Evolutionary conservation across 1,140 invertebrate genomes (phyloP), one percentile per base, ranked within the genome.

Genomic region (Drosophila ambigua): DNA sequence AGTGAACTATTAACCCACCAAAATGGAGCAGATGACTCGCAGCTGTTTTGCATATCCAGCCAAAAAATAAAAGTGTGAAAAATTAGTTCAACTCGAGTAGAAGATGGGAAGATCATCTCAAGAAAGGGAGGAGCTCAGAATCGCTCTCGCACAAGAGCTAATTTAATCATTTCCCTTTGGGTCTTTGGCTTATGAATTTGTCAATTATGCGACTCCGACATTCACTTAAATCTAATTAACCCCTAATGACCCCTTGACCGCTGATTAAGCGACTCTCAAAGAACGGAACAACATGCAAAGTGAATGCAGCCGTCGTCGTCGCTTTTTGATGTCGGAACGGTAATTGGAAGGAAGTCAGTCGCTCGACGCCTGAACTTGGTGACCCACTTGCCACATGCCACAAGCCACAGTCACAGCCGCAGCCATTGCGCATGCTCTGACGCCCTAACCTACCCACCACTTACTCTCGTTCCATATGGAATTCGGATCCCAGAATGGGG

Each of bases 161-260:
- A 81, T 84, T 80, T 73, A 74, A 72, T 50, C 65, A 71, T 57
- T 91, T 78, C 61, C 69, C 84, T 48, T 48, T 53, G 51, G 67
- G 23, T 54, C 41, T 45, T 51, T 69, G 53, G 35, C 11, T 39
- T 39, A 39, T 39, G 35, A 13, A 72, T 63, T 79, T 45, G 60
- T 82, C 83, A 88, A 88, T 88, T 88, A 77, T 79, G 76, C 62
- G 60, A 68, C 72, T 64, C 68, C 76, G 76, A 77, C 75, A 67
- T 76, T 85, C 85, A 90, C 80, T 90, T 90, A 85, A 90, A 90
- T 90, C 80, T 79, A 90, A 90, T 90, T 90, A 90, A 90, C 85
- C 81, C 75, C 4, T 61, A 66, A 65, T 81, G 85, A 90, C 71
- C 85, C 68, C 57, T 31, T 88, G 83, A 89, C 84, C 83, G 79